These are phyloP conservation scores for Tetragonula clypearis DNA, from an alignment of 1,140 invertebrate genomes.

Conservation along the genomic window DNA sequence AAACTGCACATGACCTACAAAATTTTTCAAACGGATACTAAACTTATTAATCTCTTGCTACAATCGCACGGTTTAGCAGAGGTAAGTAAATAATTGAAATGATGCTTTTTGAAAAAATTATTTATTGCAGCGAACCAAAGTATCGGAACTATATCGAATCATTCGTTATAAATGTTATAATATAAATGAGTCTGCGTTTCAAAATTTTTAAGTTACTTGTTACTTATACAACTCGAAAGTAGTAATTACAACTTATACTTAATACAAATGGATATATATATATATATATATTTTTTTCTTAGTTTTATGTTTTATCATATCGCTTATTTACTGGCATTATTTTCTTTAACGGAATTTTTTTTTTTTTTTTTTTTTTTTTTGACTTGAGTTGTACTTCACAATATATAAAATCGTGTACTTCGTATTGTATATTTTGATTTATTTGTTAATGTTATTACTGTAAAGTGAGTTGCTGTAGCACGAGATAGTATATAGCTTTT, in stretches of 20 bases:
- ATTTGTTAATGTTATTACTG: constrained; percentile 17
- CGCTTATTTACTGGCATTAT: constrained; percentile 10
- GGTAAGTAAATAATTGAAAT: constrained; percentile 74
- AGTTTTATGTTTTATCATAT: background rate
- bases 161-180: background rate
- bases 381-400: background rate
- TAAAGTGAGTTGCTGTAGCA: constrained; percentile 16
- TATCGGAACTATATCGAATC: background rate
- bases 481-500: constrained; percentile 21
- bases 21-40: constrained; percentile 90
- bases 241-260: background rate
- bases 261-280: background rate
- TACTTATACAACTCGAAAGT: background rate
- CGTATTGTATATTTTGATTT: constrained; percentile 26
- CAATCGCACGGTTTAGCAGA: constrained; percentile 89
- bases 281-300: background rate
- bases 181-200: background rate
- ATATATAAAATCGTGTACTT: background rate
- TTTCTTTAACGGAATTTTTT: background rate
- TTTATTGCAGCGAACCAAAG: constrained; percentile 15
- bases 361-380: background rate
- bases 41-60: constrained; percentile 87
- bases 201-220: constrained; percentile 24
- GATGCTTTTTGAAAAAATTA: background rate
- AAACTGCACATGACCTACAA: constrained; percentile 91